Base-by-base conservation (phyloP, 2,797 vertebrate genomes). In the Crypturellus tataupa region DNA sequence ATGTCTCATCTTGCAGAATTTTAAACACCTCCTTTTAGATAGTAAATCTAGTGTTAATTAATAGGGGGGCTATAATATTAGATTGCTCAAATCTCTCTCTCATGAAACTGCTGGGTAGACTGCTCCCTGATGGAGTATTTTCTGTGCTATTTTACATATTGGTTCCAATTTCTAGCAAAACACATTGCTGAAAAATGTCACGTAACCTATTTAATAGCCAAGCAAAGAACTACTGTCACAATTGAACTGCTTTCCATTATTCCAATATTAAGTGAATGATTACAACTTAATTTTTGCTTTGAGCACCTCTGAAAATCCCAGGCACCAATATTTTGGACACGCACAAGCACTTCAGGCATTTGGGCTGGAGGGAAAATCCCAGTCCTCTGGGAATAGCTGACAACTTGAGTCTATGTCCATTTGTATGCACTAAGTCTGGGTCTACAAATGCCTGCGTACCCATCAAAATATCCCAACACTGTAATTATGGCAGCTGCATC, bases 1-100 rank as follows among this genome's bases (percentile, higher is more conserved):
- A 49, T 80, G 68, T 94, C 71, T 97, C 87, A 59, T 95, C 96
- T 94, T 94, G 87, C 92, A 82, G 89, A 90, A 86, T 92, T 95
- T 95, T 90, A 95, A 91, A 94, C 39, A 88, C 70, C 70, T 89
- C 72, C 85, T 85, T 95, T 81, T 70, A 80, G 77, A 91, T 65
- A 73, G 78, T 82, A 94, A 96, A 90, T 95, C 87, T 93, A 90
- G 68, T 1, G 7, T 94, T 97, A 96, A 97, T 97, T 96, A 96
- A 95, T 96, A 93, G 67, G 56, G 44, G 44, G n/a, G 49, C 31
- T 58, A 73, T 89, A 88, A 93, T 93, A 94, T 91, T 96, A 96
- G 58, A 91, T 91, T 56, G 31, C 31, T 56, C 55, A 56, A 56
- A n/a, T 56, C 87, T 86, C 77, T 84, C 63, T 77, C 25, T 71